Percentiles rank a stretch among this genome's conserved stretches.
phyloP scores from a whole-genome alignment of 2,797 vertebrate genomes.

The Chelon labrosus region DNA sequence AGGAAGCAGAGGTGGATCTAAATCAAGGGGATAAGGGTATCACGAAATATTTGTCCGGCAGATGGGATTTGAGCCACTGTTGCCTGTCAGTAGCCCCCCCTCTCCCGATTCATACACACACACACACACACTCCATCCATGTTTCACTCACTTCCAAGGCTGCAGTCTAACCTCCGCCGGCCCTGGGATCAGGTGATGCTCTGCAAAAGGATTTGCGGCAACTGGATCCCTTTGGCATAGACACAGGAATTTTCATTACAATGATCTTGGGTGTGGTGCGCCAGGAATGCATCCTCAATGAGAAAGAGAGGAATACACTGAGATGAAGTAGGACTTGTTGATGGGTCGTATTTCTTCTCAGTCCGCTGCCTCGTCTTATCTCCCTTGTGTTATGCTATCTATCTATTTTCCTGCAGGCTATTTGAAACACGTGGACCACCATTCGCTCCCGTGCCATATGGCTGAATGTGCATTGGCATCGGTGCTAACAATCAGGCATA shows the following conservation, averaged over 20 bases:
- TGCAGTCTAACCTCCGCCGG: slow-evolving; percentile 81
- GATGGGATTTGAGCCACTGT: slow-evolving; percentile 36
- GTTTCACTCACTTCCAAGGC: slow-evolving; percentile 68
- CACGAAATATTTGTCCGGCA: slow-evolving; percentile 46
- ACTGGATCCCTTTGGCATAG: slow-evolving; percentile 91
- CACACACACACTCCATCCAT: slow-evolving; percentile 31
- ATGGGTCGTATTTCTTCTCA: slow-evolving; percentile 32
- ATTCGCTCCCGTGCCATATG: background rate
- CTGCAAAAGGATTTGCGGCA: slow-evolving; percentile 91
- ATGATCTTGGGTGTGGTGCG: slow-evolving; percentile 93
- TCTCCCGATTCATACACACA: background rate
- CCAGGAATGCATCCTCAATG: slow-evolving; percentile 86
- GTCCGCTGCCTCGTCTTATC: slow-evolving; percentile 10
- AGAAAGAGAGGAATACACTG: slow-evolving; percentile 53
- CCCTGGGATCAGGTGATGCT: slow-evolving; percentile 87
- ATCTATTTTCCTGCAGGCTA: background rate
- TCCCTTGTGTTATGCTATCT: background rate
- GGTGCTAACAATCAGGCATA: too few species aligned
- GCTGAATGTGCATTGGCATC: background rate
- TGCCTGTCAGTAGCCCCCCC: slow-evolving; percentile 20
- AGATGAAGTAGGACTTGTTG: slow-evolving; percentile 21
- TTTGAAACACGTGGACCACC: background rate
- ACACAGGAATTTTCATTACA: slow-evolving; percentile 95
- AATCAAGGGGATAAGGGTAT: slow-evolving; percentile 20
- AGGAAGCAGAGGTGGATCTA: slow-evolving; percentile 32